Evolutionary conservation across 1,140 invertebrate genomes (phyloP), one percentile per base, ranked within the genome.

Genomic region (Caerostris extrusa): DNA sequence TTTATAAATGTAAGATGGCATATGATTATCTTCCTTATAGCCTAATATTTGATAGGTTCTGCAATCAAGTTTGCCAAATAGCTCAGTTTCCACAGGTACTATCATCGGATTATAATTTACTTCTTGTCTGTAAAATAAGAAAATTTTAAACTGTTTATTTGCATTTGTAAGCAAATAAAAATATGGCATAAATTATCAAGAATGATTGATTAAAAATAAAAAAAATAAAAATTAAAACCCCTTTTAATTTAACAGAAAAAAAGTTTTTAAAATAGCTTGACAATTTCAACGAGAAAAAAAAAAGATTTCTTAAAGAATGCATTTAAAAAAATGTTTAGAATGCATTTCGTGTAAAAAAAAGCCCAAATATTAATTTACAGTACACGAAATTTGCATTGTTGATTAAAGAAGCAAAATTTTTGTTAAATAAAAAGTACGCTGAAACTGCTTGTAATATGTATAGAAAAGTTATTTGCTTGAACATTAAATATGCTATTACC

Each of bases 81-180:
- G 14, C 8, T 77, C 19, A 6, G 19, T 94, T 53, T 88, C 50
- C 10, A 94, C 61, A 56, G 57, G 34, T 5, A 94, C 57, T 7
- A 3, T 17, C 34, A 94, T 57, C 7, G 34, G 8, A 17, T 82
- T 50, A 69, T 94, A 94, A 17, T 17, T 67, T 8, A 7, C 58
- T 90, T 94, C 93, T 82, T 94, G 93, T 12, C 89, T 94, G 69
- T n/a, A 77, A 93, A 87, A 58, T 60, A 60, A 19, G 53, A 64
- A 91, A 17, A 7, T 8, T 34, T 34, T 34, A 34, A 34, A 34
- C 34, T 34, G 34, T 34, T 34, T 34, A 34, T 34, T 34, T 1
- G 34, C 2, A 34, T 34, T 34, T 34, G 34, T 34, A 34, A 34
- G 34, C 34, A 34, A 34, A 34, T 34, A 34, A 34, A n/a, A 34